Percentiles rank a stretch among this genome's conserved stretches.
phyloP scores from a whole-genome alignment of 1,140 invertebrate species.

The Drosophila sturtevanti region DNA sequence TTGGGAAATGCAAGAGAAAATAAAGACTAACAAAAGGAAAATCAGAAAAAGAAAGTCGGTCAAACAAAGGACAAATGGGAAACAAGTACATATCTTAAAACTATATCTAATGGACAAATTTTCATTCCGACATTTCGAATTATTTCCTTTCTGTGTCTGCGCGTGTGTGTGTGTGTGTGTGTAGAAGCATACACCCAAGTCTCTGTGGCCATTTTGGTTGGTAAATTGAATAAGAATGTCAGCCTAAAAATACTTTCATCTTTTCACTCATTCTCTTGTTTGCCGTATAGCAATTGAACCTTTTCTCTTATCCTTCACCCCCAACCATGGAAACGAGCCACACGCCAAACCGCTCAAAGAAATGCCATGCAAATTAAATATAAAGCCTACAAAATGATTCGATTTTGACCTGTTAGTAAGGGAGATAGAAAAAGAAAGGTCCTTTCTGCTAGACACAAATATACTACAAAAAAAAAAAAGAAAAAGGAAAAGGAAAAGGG shows the following conservation, averaged over 20 bases:
- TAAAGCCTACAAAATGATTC: slow-evolving; percentile 72
- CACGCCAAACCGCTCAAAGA: slow-evolving; percentile 28
- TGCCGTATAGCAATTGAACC: neutral
- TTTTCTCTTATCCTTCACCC: slow-evolving; percentile 4
- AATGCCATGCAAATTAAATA: slow-evolving; percentile 74
- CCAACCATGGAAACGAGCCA: neutral
- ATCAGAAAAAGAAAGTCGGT: neutral
- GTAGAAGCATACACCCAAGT: too few relatives aligned
- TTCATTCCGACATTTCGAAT: too few relatives aligned
- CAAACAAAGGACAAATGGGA: neutral
- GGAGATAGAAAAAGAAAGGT: slow-evolving; percentile 12
- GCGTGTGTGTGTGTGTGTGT: too few relatives aligned
- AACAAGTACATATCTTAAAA: neutral
- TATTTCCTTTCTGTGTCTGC: too few relatives aligned
- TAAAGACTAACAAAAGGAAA: slow-evolving; percentile 8
- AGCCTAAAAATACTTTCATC: neutral
- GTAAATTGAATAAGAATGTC: neutral
- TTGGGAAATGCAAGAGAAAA: neutral
- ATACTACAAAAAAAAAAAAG: neutral
- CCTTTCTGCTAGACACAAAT: neutral
- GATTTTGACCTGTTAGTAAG: slow-evolving; percentile 40
- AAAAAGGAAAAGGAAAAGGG: too few relatives aligned
- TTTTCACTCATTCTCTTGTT: neutral
- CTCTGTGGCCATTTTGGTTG: neutral
- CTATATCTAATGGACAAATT: neutral